These are phyloP conservation scores for Athene noctua DNA, from an alignment of 2,113 vertebrate genomes.

Conservation along the genomic window DNA sequence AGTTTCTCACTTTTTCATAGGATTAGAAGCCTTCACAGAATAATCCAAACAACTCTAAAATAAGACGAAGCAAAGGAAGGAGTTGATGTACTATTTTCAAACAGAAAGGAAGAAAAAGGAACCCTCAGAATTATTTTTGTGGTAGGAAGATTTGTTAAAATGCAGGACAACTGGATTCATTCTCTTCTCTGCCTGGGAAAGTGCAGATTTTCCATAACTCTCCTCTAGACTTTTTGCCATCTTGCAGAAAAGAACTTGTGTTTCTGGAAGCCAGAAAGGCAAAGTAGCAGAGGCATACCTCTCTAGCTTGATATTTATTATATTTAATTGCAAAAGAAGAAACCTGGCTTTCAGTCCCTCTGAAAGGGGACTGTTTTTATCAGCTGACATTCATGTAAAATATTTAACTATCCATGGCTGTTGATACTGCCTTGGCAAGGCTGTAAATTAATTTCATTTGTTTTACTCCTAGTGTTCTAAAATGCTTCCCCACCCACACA, in stretches of 20 bases:
- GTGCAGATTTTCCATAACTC: not conserved
- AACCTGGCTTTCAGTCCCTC: not conserved
- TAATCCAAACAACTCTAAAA: not conserved
- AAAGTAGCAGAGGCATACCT: not conserved
- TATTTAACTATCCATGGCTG: not conserved
- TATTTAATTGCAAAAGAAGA: not conserved
- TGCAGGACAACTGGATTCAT: not conserved
- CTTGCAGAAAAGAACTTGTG: not conserved
- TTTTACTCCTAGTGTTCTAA: not conserved
- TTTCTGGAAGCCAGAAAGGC: not conserved
- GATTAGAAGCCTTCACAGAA: not conserved
- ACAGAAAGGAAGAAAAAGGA: not conserved
- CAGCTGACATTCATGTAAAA: not conserved
- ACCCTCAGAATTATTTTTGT: not conserved
- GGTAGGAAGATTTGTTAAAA: not conserved
- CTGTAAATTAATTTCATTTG: not conserved
- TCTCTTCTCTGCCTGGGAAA: not conserved
- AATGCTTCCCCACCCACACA: not conserved
- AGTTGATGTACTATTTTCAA: not conserved
- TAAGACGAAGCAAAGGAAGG: not conserved
- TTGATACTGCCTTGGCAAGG: not conserved
- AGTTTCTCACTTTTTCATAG: not conserved
- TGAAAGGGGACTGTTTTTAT: not conserved
- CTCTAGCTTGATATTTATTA: not conserved
- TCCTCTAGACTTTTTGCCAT: not conserved